Evolutionary conservation across 2,113 vertebrate species (phyloP).

Genomic region (Rhadina sibilatrix): DNA sequence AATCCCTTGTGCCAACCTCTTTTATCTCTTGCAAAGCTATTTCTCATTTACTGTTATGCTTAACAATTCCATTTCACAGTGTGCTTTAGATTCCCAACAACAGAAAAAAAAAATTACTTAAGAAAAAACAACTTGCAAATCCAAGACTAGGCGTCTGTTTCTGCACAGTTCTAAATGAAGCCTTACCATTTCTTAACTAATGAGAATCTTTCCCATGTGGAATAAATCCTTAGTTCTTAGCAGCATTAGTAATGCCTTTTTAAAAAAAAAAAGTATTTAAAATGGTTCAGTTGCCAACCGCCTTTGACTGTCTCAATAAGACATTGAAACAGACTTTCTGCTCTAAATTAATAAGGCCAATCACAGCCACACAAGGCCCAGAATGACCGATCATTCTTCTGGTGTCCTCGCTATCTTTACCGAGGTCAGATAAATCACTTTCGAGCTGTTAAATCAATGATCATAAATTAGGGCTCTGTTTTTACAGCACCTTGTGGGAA

Average conservation of each 20-base stretch:
- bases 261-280: background rate
- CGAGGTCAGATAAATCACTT: constrained; percentile 78
- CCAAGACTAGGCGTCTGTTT: background rate
- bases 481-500: constrained; percentile 63
- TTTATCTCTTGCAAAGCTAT: constrained; percentile 7
- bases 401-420: constrained; percentile 66
- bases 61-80: background rate
- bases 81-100: constrained; percentile 3
- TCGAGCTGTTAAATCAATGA: constrained; percentile 73
- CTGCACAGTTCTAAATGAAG: constrained; percentile 7
- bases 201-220: constrained; percentile 18
- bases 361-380: constrained; percentile 58
- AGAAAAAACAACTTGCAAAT: background rate
- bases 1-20: background rate
- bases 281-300: constrained; percentile 35
- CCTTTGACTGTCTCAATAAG: constrained; percentile 36
- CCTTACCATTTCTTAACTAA: constrained; percentile 13
- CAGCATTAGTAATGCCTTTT: constrained; percentile 42
- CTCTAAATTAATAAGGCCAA: constrained; percentile 71
- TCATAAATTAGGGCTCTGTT: constrained; percentile 75
- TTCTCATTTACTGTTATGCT: constrained; percentile 9
- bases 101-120: background rate
- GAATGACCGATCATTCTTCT: constrained; percentile 69
- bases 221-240: constrained; percentile 48
- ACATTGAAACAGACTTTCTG: constrained; percentile 36